Conservation (phyloP, 2,797 vertebrate genomes). For the Phrynocephalus guinanensis region DNA sequence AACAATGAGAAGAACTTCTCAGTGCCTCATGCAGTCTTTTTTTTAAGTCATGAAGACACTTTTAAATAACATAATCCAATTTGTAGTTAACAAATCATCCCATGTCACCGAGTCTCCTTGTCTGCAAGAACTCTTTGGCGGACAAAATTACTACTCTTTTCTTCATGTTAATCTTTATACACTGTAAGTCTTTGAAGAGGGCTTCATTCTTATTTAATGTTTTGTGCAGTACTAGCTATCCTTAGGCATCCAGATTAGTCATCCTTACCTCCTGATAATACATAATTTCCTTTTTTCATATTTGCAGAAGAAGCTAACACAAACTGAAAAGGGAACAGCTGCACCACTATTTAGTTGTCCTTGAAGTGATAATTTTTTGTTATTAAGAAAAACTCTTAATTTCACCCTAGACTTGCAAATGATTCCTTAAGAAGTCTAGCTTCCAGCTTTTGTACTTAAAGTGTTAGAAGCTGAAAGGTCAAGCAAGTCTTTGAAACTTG, state of each 20-base stretch:
- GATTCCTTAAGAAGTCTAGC: neutral
- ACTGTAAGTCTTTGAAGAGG: too few relatives aligned
- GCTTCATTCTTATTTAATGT: neutral
- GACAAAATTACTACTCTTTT: neutral
- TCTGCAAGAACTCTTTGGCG: neutral
- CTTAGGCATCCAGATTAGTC: neutral
- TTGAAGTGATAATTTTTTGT: neutral
- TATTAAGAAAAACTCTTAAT: neutral
- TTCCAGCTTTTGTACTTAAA: neutral
- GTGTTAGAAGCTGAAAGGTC: neutral
- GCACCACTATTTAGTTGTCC: neutral
- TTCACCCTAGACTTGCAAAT: neutral
- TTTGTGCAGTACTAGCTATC: neutral
- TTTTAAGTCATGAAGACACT: neutral
- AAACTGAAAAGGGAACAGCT: neutral
- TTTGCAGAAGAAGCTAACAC: neutral
- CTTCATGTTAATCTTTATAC: neutral
- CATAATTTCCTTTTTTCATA: neutral
- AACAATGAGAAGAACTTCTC: constrained; percentile 26
- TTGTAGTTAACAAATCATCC: neutral
- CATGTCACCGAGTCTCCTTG: neutral
- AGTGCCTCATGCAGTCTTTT: too few relatives aligned
- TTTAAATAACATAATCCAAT: constrained; percentile 20
- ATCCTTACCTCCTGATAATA: neutral
- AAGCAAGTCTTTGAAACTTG: neutral